These are phyloP conservation scores for Alouatta palliata DNA, from an alignment of 2,113 vertebrate species.

Conservation along the genomic window DNA sequence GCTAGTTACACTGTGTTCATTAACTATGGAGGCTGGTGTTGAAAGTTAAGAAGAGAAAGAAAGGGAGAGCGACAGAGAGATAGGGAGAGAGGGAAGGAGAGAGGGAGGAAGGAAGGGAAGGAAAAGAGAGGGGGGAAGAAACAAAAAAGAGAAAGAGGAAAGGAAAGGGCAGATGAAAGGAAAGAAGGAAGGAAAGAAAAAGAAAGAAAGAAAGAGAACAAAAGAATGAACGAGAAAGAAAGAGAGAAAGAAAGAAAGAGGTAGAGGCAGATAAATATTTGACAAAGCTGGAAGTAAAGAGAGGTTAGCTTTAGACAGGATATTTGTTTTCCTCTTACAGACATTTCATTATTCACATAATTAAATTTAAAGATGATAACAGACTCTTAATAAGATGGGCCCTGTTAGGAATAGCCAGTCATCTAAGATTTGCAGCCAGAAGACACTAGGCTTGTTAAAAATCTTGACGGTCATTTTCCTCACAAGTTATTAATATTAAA, in stretches of 20 bases:
- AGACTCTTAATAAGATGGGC: not conserved
- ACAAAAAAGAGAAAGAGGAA: not conserved
- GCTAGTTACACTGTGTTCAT: no score
- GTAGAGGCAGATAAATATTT: not conserved
- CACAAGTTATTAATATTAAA: not conserved
- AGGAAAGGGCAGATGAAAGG: not conserved
- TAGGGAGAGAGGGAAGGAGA: no score
- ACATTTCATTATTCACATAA: not conserved
- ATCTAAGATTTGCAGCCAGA: not conserved
- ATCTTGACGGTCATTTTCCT: not conserved
- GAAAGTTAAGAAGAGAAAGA: not conserved
- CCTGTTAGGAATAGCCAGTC: not conserved
- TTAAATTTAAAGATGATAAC: not conserved
- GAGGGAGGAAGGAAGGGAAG: not conserved
- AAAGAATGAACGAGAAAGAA: no score
- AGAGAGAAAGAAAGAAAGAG: not conserved
- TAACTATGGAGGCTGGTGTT: rapidly evolving
- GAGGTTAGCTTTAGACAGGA: not conserved
- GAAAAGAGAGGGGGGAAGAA: no score
- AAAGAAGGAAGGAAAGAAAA: not conserved
- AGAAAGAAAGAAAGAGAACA: no score
- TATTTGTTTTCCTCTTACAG: slow-evolving; percentile 8
- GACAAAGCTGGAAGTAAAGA: not conserved
- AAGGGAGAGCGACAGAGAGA: not conserved
- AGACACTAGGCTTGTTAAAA: not conserved